Evolutionary conservation across 2,113 vertebrate genomes (phyloP), one percentile per base, ranked within the genome.

Genomic region (Pomatorhinus ruficollis): DNA sequence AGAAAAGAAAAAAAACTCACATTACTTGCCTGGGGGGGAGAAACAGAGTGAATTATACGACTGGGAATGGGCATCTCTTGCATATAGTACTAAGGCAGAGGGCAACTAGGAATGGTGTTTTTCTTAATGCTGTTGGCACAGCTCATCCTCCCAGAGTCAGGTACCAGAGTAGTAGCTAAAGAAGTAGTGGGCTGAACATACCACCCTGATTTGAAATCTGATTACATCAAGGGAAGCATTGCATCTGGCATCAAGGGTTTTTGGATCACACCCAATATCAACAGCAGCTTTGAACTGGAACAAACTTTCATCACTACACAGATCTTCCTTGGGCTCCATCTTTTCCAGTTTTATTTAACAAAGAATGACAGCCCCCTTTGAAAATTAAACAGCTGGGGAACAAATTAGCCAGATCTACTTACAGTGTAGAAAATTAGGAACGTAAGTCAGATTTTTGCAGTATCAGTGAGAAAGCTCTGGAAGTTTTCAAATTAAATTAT

Each of bases 251-350:
- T 63, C 22, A 39, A 27, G 50, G 10, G 35, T 27, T 60, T 90
- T 86, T 94, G 89, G 63, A 74, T 86, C 0, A 0, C 50, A 79
- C 27, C n/a, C 83, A 90, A 11, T 42, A 60, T 76, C 53, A 88
- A 88, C 53, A 90, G 20, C 66, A 80, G 76, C 70, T 95, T 86
- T 95, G 66, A 92, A 94, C 30, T 69, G 53, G n/a, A 90, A 49
- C 24, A 52, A 92, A 69, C 52, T 95, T 90, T 33, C 56, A 82
- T 87, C 15, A 2, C 63, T 56, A 78, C 31, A 86, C 24, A 53
- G 40, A 92, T 83, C 83, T 86, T 95, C 50, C 93, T 83, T 30
- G 3, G 37, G 45, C 24, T 92, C 45, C 39, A 50, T 69, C 79
- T 60, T 83, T 65, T 64, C 50, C 42, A 81, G 37, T 80, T 92